phyloP scores from a whole-genome alignment of 2,888 invertebrate genomes.

The Agrotis clavis region DNA sequence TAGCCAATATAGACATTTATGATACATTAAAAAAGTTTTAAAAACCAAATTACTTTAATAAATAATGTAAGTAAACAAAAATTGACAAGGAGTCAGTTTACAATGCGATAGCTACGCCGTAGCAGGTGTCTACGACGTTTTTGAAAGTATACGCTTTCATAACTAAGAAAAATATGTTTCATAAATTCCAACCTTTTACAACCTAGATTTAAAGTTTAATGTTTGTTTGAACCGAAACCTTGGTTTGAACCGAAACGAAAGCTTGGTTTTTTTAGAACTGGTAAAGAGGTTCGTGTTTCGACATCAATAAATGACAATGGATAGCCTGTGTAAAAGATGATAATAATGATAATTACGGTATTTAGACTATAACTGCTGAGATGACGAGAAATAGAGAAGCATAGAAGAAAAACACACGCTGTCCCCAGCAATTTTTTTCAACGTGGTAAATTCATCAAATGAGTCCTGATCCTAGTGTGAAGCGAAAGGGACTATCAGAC shows the following conservation, averaged over 20 bases:
- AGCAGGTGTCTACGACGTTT: slow-evolving; percentile 6
- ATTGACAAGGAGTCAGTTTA: slow-evolving; percentile 8
- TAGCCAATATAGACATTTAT: background rate
- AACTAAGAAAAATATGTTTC: slow-evolving; percentile 8
- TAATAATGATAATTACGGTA: too few species aligned
- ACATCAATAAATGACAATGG: too few species aligned
- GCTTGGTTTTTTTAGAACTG: background rate
- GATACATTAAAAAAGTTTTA: background rate
- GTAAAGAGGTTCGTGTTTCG: too few species aligned
- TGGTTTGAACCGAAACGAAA: too few species aligned
- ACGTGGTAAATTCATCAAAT: too few species aligned
- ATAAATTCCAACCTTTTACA: background rate
- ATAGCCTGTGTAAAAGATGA: too few species aligned
- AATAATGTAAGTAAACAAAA: slow-evolving; percentile 5
- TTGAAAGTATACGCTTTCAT: background rate
- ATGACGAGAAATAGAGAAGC: too few species aligned
- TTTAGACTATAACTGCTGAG: too few species aligned
- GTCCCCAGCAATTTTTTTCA: background rate
- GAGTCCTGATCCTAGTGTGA: too few species aligned
- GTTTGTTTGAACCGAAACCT: too few species aligned
- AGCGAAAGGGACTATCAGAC: too few species aligned
- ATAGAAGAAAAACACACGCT: too few species aligned
- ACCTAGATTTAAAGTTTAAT: background rate
- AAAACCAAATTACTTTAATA: slow-evolving; percentile 31
- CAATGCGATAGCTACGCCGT: slow-evolving; percentile 5